Evolutionary conservation across 1,140 invertebrate genomes (phyloP).

Genomic region (Trinorchestia longiramus): DNA sequence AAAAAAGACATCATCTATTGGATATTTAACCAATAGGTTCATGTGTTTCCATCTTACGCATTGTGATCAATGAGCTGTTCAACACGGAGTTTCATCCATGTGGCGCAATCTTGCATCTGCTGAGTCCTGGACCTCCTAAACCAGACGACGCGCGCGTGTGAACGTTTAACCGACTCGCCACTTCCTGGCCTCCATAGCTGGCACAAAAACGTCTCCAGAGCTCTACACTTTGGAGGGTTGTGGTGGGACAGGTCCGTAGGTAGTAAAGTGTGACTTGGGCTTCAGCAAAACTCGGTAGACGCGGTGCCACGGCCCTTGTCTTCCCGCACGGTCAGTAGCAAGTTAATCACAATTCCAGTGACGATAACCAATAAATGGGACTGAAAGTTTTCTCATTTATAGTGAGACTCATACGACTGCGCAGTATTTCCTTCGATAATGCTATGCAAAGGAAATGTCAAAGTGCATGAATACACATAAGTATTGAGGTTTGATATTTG

Average conservation of each 20-base stretch:
- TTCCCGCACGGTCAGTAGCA: not conserved
- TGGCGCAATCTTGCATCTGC: slow-evolving; percentile 37
- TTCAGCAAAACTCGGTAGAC: not conserved
- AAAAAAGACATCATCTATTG: too few relatives aligned
- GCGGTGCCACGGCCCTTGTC: not conserved
- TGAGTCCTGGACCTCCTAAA: not conserved
- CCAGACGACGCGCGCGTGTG: slow-evolving; percentile 8
- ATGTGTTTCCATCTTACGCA: too few relatives aligned
- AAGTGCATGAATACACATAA: too few relatives aligned
- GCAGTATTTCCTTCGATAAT: too few relatives aligned
- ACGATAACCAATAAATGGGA: not conserved
- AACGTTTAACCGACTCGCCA: slow-evolving; percentile 32
- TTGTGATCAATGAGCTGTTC: not conserved
- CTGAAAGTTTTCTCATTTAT: not conserved
- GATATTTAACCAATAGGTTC: too few relatives aligned
- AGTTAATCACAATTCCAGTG: not conserved
- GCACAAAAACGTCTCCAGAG: slow-evolving; percentile 36
- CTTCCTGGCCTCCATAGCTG: slow-evolving; percentile 6
- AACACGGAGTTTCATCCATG: not conserved
- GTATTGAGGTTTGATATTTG: too few relatives aligned
- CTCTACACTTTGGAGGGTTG: not conserved
- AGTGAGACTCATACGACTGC: too few relatives aligned
- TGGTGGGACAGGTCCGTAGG: not conserved
- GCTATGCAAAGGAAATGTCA: too few relatives aligned
- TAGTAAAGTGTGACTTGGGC: not conserved